Evolutionary conservation across 2,113 vertebrate species (phyloP).

Genomic region (Paraplagusia blochii): DNA sequence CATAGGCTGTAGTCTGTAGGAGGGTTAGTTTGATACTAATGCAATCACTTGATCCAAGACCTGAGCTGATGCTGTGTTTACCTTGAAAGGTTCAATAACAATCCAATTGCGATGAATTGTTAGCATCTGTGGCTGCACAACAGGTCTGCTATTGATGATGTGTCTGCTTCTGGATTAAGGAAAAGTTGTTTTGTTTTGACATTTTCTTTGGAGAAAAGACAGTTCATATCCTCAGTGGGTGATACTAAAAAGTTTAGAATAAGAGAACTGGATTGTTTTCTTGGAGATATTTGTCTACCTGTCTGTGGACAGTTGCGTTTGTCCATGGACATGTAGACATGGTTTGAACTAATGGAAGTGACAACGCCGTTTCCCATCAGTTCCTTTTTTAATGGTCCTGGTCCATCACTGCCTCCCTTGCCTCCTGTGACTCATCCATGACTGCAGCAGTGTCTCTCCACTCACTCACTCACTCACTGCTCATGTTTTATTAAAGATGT

Average conservation of each 20-base stretch:
- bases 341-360: neutral
- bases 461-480: slow-evolving; percentile 50
- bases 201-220: too few species aligned
- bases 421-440: slow-evolving; percentile 2
- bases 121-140: neutral
- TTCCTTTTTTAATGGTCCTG: neutral
- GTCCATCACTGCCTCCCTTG: slow-evolving; percentile 4
- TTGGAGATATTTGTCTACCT: too few species aligned
- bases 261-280: too few species aligned
- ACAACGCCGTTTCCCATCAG: neutral
- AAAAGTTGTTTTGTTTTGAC: too few species aligned
- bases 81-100: slow-evolving; percentile 1
- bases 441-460: slow-evolving; percentile 22
- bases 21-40: neutral
- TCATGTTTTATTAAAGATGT: slow-evolving; percentile 65
- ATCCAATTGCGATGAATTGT: neutral
- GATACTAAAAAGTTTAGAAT: too few species aligned
- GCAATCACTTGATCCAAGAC: slow-evolving; percentile 28
- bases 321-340: too few species aligned
- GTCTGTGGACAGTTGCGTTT: too few species aligned
- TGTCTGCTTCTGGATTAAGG: neutral
- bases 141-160: neutral
- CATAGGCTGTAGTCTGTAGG: too few species aligned
- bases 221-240: too few species aligned
- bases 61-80: neutral